Evolutionary conservation across 2,797 vertebrate species (phyloP).

Genomic region (Coccyzus lansbergi): DNA sequence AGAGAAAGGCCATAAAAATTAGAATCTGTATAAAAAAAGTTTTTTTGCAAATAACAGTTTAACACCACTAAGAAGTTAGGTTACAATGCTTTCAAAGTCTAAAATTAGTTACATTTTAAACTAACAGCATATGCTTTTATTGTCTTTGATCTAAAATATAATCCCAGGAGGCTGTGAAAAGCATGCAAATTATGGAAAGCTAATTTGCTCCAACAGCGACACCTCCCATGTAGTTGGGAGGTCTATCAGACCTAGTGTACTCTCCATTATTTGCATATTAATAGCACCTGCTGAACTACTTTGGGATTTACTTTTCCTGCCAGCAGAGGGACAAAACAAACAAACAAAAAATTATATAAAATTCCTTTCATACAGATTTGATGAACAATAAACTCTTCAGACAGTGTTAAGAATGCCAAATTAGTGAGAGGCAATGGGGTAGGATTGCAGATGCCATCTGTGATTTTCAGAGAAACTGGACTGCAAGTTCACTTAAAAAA

Average conservation of each 20-base stretch:
- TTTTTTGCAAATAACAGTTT: conserved; percentile 74
- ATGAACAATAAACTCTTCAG: conserved; percentile 63
- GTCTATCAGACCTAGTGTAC: conserved; percentile 78
- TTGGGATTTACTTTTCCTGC: conserved; percentile 80
- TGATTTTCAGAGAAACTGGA: conserved; percentile 43
- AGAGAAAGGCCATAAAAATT: conserved; percentile 62
- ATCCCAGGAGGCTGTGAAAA: conserved; percentile 81
- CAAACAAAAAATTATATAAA: conserved; percentile 45
- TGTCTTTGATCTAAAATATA: conserved; percentile 83
- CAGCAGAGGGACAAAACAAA: conserved; percentile 80
- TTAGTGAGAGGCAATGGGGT: conserved; percentile 14
- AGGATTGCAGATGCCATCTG: conserved; percentile 28
- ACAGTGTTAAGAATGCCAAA: conserved; percentile 54
- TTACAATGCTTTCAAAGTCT: conserved; percentile 79
- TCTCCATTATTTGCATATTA: conserved; percentile 84
- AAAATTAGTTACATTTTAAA: conserved; percentile 81
- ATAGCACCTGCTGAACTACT: conserved; percentile 82
- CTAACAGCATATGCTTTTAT: conserved; percentile 80
- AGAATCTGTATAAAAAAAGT: conserved; percentile 64
- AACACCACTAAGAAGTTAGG: conserved; percentile 74
- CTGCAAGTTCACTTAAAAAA: neutral
- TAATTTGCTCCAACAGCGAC: conserved; percentile 83
- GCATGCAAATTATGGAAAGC: conserved; percentile 80
- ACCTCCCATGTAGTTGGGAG: conserved; percentile 83
- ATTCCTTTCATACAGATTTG: conserved; percentile 66